Evolutionary conservation across 2,888 invertebrate genomes (phyloP), one percentile per base, ranked within the genome.

Genomic region (Steinernema carpocapsae): DNA sequence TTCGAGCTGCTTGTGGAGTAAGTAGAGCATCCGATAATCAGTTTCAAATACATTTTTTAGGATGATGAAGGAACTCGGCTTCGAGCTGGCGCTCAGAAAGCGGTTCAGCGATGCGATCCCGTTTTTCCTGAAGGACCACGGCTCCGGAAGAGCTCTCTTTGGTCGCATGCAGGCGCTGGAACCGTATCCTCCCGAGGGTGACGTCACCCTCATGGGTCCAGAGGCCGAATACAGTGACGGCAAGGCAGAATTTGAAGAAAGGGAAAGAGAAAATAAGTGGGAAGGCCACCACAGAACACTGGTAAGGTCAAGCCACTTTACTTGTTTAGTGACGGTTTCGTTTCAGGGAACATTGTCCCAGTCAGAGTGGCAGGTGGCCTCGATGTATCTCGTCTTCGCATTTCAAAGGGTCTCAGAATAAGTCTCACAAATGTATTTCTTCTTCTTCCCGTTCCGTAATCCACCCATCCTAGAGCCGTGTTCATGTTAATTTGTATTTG

Each of bases 1-100:
- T 94, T 97, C 88, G 94, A 95, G 22, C 78, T 87, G 24, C 79
- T 87, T 0, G 70, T 78, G 42, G 75, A 80, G 86, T 87, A 52
- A 76, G 83, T 79, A 26, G 10, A 19, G 10, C 56, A 71, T 70
- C 22, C 12, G n/a, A n/a, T n/a, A n/a, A n/a, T n/a, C n/a, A n/a
- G n/a, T 75, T 56, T 43, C 52, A 37, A 37, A 43, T 43, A 43
- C 4, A 43, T 12, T 32, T 83, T 85, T 43, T 76, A 86, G 86
- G 73, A 74, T 87, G 64, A 76, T 83, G 32, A 79, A 80, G 32
- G 85, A 88, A 56, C 75, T 78, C 42, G 86, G 80, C 26, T 83
- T 87, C 83, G 84, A 88, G 71, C 76, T 88, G 74, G 82, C 87
- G 10, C 81, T 78, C 71, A 73, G 78, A 71, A 79, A 79, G 56